Evolutionary conservation across 2,888 invertebrate species (phyloP).

Genomic region (Xestoiulus laeticollis): DNA sequence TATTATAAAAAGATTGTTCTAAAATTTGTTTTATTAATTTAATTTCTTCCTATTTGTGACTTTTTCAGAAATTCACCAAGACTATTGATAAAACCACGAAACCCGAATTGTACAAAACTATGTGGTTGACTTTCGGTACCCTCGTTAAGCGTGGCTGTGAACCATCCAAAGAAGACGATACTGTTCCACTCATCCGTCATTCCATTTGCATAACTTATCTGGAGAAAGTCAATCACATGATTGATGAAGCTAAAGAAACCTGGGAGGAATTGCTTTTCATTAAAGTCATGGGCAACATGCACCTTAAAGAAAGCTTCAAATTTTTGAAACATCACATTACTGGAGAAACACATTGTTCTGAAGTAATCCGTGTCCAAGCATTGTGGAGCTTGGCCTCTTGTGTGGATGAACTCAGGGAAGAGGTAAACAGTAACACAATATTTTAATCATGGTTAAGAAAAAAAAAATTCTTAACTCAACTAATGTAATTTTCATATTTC

Average conservation of each 20-base stretch:
- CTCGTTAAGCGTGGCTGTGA: slow-evolving; percentile 55
- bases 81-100: slow-evolving; percentile 49
- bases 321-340: slow-evolving; percentile 58
- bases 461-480: neutral
- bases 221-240: slow-evolving; percentile 41
- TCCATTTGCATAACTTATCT: slow-evolving; percentile 51
- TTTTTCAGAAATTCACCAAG: slow-evolving; percentile 42
- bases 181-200: neutral
- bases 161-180: neutral
- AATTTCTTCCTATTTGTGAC: neutral
- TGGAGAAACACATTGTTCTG: slow-evolving; percentile 56
- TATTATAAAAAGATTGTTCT: neutral
- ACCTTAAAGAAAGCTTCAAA: slow-evolving; percentile 59
- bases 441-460: neutral
- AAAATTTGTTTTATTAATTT: neutral
- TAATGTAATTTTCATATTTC: neutral
- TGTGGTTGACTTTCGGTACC: slow-evolving; percentile 54
- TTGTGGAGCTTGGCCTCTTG: slow-evolving; percentile 58
- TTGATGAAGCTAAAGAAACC: slow-evolving; percentile 30
- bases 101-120: neutral
- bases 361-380: slow-evolving; percentile 58
- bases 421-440: slow-evolving; percentile 54
- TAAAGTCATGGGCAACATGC: slow-evolving; percentile 61
- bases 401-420: slow-evolving; percentile 56
- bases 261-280: slow-evolving; percentile 58